Base-by-base conservation (phyloP, 2,797 vertebrate genomes). In the Todus mexicanus region DNA sequence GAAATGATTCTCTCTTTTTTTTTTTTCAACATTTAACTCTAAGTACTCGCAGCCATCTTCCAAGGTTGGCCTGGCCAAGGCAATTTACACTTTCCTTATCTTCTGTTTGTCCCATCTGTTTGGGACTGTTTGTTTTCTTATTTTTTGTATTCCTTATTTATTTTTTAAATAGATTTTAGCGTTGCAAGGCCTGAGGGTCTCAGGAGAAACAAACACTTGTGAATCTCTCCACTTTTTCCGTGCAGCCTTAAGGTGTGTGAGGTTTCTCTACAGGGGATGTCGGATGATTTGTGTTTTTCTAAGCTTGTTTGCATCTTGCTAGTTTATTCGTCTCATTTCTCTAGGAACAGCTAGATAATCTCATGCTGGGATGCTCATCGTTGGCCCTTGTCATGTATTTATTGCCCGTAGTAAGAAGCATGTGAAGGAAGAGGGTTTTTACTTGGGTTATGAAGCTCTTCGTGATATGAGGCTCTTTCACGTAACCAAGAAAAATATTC, bases 1-100 rank as follows among this genome's bases (percentile, higher is more conserved):
- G 60, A 83, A 75, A 38, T 45, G 1, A 45, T 66, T 72, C 66
- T 90, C 63, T n/a, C n/a, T n/a, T 51, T 29, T 53, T 51, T 23
- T 93, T 88, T 64, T 92, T 63, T 68, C 43, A 89, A 79, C 81
- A 23, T 87, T 93, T 95, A 76, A 84, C 89, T 94, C 81, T 60
- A 94, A 96, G 56, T 70, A 66, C 64, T 89, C 37, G 80, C 31
- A 86, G 88, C 35, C 48, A 26, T 89, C 59, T 90, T 84, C 90
- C 90, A 93, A 12, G 18, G 2, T 59, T 20, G 35, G 60, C 68
- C 77, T 25, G 40, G 92, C 93, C 92, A 95, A 93, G 37, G 53
- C 90, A 63, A 27, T 93, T 94, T 70, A 73, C 92, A 79, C 80
- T 92, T 94, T 12, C 12, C 43, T 64, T 78, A 93, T 73, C 84